Conservation (phyloP, 2,113 vertebrate genomes). For the Zootoca vivipara region DNA sequence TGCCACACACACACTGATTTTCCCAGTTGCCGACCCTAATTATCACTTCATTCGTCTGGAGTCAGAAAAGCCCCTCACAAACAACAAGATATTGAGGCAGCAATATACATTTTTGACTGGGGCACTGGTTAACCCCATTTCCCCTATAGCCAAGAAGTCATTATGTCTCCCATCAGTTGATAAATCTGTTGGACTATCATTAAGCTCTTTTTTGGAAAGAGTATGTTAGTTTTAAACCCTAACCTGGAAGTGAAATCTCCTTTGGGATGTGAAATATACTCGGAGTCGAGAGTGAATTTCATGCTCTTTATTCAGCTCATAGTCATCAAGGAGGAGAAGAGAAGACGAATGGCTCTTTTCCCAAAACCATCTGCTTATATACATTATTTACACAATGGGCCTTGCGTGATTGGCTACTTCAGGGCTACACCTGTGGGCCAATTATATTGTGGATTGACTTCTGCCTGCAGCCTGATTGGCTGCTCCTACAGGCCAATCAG, state of each 20-base stretch:
- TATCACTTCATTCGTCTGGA: not conserved
- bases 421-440: too few species aligned
- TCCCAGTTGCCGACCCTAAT: not conserved
- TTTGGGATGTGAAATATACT: too few species aligned
- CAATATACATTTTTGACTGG: not conserved
- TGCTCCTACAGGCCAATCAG: too few species aligned
- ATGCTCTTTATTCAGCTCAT: too few species aligned
- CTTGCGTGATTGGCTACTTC: too few species aligned
- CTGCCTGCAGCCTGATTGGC: too few species aligned
- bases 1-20: not conserved
- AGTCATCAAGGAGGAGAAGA: too few species aligned
- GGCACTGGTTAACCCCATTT: not conserved
- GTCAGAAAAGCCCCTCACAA: not conserved
- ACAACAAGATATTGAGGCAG: not conserved
- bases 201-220: not conserved
- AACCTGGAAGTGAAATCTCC: not conserved
- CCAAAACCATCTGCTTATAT: too few species aligned
- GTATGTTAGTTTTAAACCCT: not conserved
- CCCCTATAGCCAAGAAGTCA: not conserved
- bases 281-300: too few species aligned
- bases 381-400: too few species aligned
- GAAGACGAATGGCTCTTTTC: too few species aligned
- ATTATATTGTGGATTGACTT: too few species aligned
- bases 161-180: not conserved
- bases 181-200: not conserved